These are phyloP conservation scores for Bombycilla garrulus DNA, from an alignment of 2,113 vertebrate genomes.

Conservation along the genomic window DNA sequence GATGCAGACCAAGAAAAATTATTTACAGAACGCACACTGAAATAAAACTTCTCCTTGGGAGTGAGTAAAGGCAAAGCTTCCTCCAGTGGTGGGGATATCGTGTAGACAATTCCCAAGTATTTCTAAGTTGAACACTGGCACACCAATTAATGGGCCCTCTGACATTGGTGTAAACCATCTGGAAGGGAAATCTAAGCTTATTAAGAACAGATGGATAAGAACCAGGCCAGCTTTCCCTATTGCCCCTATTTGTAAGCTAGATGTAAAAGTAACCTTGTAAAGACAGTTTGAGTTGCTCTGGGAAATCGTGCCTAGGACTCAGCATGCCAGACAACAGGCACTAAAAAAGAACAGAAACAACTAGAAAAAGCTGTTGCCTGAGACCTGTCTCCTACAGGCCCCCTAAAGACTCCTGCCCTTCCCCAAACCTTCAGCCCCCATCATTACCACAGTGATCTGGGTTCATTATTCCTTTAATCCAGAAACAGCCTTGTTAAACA, in stretches of 20 bases:
- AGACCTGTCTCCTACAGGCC: not conserved
- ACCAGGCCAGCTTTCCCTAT: not conserved
- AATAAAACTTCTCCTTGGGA: not conserved
- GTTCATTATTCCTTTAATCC: not conserved
- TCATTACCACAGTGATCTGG: not conserved
- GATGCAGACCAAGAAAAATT: not conserved
- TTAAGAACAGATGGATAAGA: slow-evolving; percentile 41
- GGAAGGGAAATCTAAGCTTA: slow-evolving; percentile 5
- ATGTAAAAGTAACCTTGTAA: not conserved
- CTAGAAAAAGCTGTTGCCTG: not conserved
- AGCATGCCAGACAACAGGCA: not conserved
- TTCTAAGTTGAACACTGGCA: not conserved
- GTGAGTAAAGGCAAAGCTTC: not conserved
- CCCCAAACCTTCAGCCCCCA: not conserved
- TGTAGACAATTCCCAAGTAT: not conserved
- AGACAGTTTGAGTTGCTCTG: not conserved
- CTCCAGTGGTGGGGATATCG: not conserved
- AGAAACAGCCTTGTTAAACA: not conserved
- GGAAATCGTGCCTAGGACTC: not conserved
- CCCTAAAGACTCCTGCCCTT: not conserved
- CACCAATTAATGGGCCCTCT: not conserved
- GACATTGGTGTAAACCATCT: not conserved
- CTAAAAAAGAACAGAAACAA: not conserved
- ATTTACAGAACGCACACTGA: not conserved
- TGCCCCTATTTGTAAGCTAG: not conserved